phyloP scores from a whole-genome alignment of 2,113 vertebrate genomes.

The Herpailurus yagouaroundi region DNA sequence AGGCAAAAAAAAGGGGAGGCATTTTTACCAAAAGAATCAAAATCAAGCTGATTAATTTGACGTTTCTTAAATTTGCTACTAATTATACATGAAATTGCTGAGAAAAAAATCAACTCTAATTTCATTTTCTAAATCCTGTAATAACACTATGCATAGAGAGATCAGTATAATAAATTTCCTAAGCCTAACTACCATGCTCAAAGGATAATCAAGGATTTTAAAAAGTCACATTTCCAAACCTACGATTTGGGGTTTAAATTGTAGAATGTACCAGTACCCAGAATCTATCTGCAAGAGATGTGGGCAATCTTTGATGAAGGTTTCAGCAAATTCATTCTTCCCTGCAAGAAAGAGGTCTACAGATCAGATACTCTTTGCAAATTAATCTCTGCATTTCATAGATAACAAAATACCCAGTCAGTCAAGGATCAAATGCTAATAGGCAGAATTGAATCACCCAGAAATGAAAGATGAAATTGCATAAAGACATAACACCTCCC shows the following conservation, averaged over 20 bases:
- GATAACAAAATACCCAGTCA: slow-evolving; percentile 45
- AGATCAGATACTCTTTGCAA: slow-evolving; percentile 34
- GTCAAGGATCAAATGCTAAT: slow-evolving; percentile 47
- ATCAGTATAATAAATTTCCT: slow-evolving; percentile 59
- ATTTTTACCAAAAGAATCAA: slow-evolving; percentile 49
- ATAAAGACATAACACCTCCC: neutral
- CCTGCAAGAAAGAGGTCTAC: neutral
- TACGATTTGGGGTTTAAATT: slow-evolving; percentile 60
- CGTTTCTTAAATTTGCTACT: slow-evolving; percentile 65
- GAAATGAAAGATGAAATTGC: slow-evolving; percentile 18
- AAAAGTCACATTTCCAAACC: slow-evolving; percentile 48
- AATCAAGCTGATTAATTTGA: slow-evolving; percentile 70
- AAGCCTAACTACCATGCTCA: slow-evolving; percentile 42
- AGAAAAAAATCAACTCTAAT: slow-evolving; percentile 63
- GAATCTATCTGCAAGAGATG: slow-evolving; percentile 37
- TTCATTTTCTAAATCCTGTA: slow-evolving; percentile 65
- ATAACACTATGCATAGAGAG: slow-evolving; percentile 28
- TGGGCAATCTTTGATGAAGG: slow-evolving; percentile 31
- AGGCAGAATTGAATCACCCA: neutral
- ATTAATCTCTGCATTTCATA: slow-evolving; percentile 47
- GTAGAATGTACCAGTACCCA: slow-evolving; percentile 23
- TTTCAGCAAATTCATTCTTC: slow-evolving; percentile 35
- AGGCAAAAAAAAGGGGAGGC: neutral
- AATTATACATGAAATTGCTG: slow-evolving; percentile 68
- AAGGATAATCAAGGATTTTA: slow-evolving; percentile 61